A percentile compares a stretch with the other conserved stretches of the same genome.
phyloP scores from a whole-genome alignment of 2,113 vertebrate genomes.

The Silurus glanis region DNA sequence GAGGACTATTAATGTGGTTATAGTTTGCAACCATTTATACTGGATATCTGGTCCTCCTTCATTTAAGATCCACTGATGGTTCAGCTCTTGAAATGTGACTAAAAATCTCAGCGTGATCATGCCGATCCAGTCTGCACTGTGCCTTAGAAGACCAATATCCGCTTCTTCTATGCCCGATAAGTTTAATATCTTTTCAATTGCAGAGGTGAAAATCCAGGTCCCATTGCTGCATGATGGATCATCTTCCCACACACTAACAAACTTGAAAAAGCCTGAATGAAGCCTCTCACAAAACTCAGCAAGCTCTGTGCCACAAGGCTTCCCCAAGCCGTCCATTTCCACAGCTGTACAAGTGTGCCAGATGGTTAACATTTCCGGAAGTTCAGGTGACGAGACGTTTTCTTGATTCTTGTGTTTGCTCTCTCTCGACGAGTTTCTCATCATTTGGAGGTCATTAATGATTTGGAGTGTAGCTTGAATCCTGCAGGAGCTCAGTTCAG shows the following conservation, averaged over 20 bases:
- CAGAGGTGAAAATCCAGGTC: conserved; percentile 55
- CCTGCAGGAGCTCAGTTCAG: conserved; percentile 73
- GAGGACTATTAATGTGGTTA: conserved; percentile 65
- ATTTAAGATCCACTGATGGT: conserved; percentile 58
- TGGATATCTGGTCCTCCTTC: conserved; percentile 55
- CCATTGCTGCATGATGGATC: conserved; percentile 35
- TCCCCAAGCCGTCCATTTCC: conserved; percentile 32
- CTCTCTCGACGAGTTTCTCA: conserved; percentile 57
- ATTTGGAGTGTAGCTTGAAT: conserved; percentile 63
- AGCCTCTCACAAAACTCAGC: conserved; percentile 62
- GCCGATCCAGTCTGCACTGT: conserved; percentile 72
- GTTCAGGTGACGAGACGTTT: not conserved
- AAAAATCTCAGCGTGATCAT: conserved; percentile 72
- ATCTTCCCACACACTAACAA: conserved; percentile 46
- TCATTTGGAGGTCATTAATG: conserved; percentile 70
- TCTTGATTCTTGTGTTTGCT: not conserved
- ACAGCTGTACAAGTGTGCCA: conserved; percentile 61
- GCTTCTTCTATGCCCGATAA: conserved; percentile 60
- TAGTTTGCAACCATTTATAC: conserved; percentile 54
- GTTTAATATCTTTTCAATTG: conserved; percentile 67
- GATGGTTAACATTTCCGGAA: conserved; percentile 43
- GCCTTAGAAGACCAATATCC: conserved; percentile 63
- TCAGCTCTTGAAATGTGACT: conserved; percentile 67
- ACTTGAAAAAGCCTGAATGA: conserved; percentile 36
- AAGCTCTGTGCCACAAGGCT: conserved; percentile 62